These are phyloP conservation scores for Drosophila pseudotakahashii DNA, from an alignment of 2,888 invertebrate species.

Conservation along the genomic window DNA sequence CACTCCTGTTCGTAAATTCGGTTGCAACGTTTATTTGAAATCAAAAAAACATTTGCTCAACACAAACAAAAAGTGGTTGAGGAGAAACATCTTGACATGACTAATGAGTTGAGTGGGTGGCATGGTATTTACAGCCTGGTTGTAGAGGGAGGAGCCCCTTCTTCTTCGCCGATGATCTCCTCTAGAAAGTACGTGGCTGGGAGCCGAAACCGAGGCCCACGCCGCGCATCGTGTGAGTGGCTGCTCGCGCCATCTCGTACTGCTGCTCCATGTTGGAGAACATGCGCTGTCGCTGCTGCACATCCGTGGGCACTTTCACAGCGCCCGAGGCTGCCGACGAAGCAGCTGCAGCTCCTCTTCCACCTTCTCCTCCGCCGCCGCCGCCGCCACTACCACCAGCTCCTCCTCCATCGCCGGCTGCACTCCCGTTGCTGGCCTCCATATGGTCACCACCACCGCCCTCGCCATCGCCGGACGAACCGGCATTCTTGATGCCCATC, in stretches of 20 bases:
- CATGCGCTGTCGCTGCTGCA: slow-evolving; percentile 88
- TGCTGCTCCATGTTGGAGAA: slow-evolving; percentile 97
- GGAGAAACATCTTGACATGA: slow-evolving; percentile 40
- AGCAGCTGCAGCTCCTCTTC: slow-evolving; percentile 4
- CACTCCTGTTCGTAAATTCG: slow-evolving; percentile 9
- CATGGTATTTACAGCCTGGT: slow-evolving; percentile 42
- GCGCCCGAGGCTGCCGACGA: slow-evolving; percentile 6
- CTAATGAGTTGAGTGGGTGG: slow-evolving; percentile 43
- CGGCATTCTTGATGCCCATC: slow-evolving; percentile 91
- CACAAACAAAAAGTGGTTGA: slow-evolving; percentile 37
- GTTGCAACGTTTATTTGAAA: slow-evolving; percentile 59
- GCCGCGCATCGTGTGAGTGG: slow-evolving; percentile 97
- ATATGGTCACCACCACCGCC: background rate
- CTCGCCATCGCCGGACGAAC: too few relatives aligned
- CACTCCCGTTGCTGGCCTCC: slow-evolving; percentile 30
- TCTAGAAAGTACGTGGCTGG: slow-evolving; percentile 84
- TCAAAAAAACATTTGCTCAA: slow-evolving; percentile 37
- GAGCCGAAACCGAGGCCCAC: slow-evolving; percentile 92
- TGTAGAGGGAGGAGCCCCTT: slow-evolving; percentile 5
- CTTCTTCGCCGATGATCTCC: slow-evolving; percentile 1
- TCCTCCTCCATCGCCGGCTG: background rate
- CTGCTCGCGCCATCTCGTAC: slow-evolving; percentile 97
- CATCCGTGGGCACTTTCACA: slow-evolving; percentile 67
- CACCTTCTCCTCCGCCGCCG: background rate
- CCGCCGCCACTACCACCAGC: background rate